Percentiles rank a stretch among this genome's conserved stretches.
phyloP scores from a whole-genome alignment of 35 echinoderm and acorn worm genomes.

The Amphiura filiformis region DNA sequence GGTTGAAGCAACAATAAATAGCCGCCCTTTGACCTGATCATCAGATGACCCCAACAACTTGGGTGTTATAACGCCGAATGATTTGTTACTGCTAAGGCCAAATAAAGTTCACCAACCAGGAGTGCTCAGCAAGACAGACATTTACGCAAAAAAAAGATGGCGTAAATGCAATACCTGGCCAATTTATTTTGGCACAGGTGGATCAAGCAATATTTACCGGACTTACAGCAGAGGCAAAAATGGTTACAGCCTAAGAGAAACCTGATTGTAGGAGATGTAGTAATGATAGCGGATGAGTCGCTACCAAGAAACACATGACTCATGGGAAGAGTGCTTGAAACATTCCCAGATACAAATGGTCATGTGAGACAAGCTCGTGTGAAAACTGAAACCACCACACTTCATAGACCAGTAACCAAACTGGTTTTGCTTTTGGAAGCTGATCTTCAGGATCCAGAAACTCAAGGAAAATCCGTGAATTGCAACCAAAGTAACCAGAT shows the following conservation, averaged over 20 bases:
- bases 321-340: slow-evolving; percentile 36
- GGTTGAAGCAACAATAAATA: slow-evolving; percentile 46
- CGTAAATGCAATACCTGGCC: slow-evolving; percentile 40
- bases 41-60: slow-evolving; percentile 32
- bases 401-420: slow-evolving; percentile 59
- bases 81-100: slow-evolving; percentile 20
- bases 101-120: background rate
- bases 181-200: slow-evolving; percentile 62
- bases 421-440: slow-evolving; percentile 36
- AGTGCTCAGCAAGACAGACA: slow-evolving; percentile 26
- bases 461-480: background rate
- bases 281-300: slow-evolving; percentile 41
- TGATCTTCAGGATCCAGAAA: background rate
- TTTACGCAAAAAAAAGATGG: slow-evolving; percentile 52
- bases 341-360: slow-evolving; percentile 21
- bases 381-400: slow-evolving; percentile 16
- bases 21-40: slow-evolving; percentile 37
- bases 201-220: slow-evolving; percentile 39
- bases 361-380: slow-evolving; percentile 45
- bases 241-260: slow-evolving; percentile 39
- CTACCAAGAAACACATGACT: slow-evolving; percentile 38
- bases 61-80: slow-evolving; percentile 25
- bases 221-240: slow-evolving; percentile 40
- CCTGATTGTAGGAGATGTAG: slow-evolving; percentile 48
- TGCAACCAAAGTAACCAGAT: background rate